These are phyloP conservation scores for Neoitamus cyanurus DNA, from an alignment of 2,888 invertebrate species.

Conservation along the genomic window DNA sequence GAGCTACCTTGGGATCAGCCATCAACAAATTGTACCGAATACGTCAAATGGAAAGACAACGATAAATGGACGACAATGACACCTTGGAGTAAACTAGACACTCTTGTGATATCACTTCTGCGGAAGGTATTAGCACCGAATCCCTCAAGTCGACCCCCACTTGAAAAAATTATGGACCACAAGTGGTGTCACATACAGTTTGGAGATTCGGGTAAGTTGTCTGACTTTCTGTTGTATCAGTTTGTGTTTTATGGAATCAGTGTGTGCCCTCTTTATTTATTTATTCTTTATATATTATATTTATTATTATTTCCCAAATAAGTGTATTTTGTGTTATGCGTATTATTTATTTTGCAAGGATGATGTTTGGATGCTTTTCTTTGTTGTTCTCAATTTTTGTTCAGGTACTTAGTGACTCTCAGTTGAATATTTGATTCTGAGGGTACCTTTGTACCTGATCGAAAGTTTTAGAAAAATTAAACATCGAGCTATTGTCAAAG, in stretches of 20 bases:
- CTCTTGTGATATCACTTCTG: slow-evolving; percentile 78
- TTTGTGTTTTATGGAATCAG: not conserved
- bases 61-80: slow-evolving; percentile 73
- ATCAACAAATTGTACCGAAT: slow-evolving; percentile 75
- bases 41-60: slow-evolving; percentile 77
- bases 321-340: not conserved
- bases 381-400: slow-evolving; percentile 62
- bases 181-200: slow-evolving; percentile 75
- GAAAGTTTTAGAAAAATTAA: slow-evolving; percentile 54
- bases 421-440: slow-evolving; percentile 67
- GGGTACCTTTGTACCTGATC: slow-evolving; percentile 66
- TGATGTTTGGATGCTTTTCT: not conserved
- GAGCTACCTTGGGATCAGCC: slow-evolving; percentile 97
- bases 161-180: slow-evolving; percentile 78
- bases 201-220: slow-evolving; percentile 64
- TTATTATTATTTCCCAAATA: not conserved
- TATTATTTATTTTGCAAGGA: not conserved
- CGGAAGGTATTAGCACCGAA: slow-evolving; percentile 78
- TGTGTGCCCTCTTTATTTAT: too few species aligned
- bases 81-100: slow-evolving; percentile 86
- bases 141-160: slow-evolving; percentile 74
- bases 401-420: slow-evolving; percentile 93
- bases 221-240: not conserved
- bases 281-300: too few species aligned
- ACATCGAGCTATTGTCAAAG: not conserved